A percentile compares a stretch with the other conserved stretches of the same genome.
phyloP scores from a whole-genome alignment of 2,113 vertebrate genomes.

The Cynopterus brachyotis region DNA sequence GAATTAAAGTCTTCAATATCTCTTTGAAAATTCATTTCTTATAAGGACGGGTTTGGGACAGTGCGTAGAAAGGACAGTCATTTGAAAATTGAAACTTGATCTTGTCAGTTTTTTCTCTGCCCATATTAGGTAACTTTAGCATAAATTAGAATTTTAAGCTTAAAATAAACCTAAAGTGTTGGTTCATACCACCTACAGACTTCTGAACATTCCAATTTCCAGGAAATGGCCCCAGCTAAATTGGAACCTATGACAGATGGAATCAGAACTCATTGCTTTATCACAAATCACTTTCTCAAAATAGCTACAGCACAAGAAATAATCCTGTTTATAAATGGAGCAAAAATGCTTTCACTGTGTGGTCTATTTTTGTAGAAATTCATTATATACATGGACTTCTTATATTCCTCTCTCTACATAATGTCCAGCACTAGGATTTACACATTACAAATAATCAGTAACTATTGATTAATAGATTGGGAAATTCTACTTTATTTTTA shows the following conservation, averaged over 20 bases:
- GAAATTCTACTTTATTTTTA: neutral
- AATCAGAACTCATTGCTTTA: slow-evolving; percentile 53
- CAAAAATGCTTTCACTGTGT: neutral
- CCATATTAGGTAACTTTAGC: neutral
- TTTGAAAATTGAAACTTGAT: neutral
- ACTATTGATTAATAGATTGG: neutral
- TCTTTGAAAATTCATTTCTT: slow-evolving; percentile 3
- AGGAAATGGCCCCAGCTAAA: slow-evolving; percentile 36
- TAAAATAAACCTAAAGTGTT: slow-evolving; percentile 65
- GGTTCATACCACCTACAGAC: slow-evolving; percentile 31
- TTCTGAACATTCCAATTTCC: slow-evolving; percentile 26
- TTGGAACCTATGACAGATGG: slow-evolving; percentile 48
- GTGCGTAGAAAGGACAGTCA: neutral
- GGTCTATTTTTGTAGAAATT: neutral
- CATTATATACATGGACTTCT: neutral
- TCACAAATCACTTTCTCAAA: slow-evolving; percentile 44
- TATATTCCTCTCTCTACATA: neutral
- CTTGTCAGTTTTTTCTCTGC: neutral
- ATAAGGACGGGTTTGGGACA: neutral
- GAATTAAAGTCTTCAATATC: neutral
- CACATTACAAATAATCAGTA: neutral
- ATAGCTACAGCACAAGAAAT: slow-evolving; percentile 34
- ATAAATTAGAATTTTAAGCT: slow-evolving; percentile 30
- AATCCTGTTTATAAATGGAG: slow-evolving; percentile 39
- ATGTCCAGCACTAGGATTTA: neutral